These are phyloP conservation scores for Xylota segnis DNA, from an alignment of 2,888 invertebrate genomes.

Conservation along the genomic window DNA sequence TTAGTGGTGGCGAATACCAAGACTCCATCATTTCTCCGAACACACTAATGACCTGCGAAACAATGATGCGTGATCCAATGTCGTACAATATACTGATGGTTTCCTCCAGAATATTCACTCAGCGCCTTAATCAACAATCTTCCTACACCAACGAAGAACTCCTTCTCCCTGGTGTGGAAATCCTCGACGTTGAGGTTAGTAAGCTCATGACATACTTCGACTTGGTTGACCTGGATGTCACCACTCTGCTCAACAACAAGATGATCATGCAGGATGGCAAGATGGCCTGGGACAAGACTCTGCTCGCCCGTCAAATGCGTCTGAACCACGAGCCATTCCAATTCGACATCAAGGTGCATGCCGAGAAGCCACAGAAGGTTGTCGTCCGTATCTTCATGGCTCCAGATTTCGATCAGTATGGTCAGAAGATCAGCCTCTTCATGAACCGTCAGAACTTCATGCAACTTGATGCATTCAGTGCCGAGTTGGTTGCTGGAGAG, in stretches of 20 bases:
- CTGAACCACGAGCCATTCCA: slow-evolving; percentile 89
- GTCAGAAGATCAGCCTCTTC: slow-evolving; percentile 85
- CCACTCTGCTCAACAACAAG: slow-evolving; percentile 81
- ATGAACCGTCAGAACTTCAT: slow-evolving; percentile 87
- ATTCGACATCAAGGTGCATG: slow-evolving; percentile 86
- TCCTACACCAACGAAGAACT: slow-evolving; percentile 88
- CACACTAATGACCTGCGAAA: slow-evolving; percentile 88
- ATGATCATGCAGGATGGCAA: slow-evolving; percentile 81
- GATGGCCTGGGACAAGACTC: slow-evolving; percentile 83
- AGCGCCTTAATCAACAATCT: slow-evolving; percentile 86
- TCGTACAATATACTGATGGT: slow-evolving; percentile 89
- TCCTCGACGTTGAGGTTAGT: slow-evolving; percentile 88
- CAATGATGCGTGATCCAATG: slow-evolving; percentile 89
- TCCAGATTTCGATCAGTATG: slow-evolving; percentile 88
- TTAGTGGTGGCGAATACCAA: slow-evolving; percentile 79
- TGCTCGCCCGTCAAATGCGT: slow-evolving; percentile 88
- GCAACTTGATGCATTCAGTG: slow-evolving; percentile 87
- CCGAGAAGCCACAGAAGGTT: slow-evolving; percentile 86
- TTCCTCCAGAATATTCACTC: slow-evolving; percentile 86
- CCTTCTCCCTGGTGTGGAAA: slow-evolving; percentile 86
- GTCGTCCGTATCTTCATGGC: slow-evolving; percentile 88
- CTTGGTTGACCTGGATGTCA: slow-evolving; percentile 87
- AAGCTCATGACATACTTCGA: slow-evolving; percentile 90
- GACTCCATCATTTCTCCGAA: slow-evolving; percentile 85
- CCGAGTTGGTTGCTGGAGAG: slow-evolving; percentile 86